Evolutionary conservation across 2,888 invertebrate genomes (phyloP).

Genomic region (Macaria notata): DNA sequence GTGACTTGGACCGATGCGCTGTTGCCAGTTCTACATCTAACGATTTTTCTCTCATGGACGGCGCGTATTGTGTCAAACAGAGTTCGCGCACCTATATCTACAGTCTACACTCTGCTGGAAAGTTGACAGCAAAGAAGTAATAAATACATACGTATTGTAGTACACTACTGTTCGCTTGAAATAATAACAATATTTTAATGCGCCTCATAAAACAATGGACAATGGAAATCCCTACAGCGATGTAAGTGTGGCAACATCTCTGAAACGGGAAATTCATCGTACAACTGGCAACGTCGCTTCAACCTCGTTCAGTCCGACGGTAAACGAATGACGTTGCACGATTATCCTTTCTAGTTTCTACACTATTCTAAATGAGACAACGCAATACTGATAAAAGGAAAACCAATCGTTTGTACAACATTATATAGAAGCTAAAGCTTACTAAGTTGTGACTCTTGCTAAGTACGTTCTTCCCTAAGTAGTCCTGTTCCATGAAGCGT

Average conservation of each 20-base stretch:
- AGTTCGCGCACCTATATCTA: conserved; percentile 14
- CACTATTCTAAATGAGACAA: conserved; percentile 74
- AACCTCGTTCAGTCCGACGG: conserved; percentile 65
- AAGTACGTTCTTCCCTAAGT: conserved; percentile 61
- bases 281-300: conserved; percentile 75
- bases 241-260: conserved; percentile 66
- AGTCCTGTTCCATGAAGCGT: conserved; percentile 38
- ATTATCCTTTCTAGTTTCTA: conserved; percentile 79
- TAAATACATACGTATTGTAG: conserved; percentile 10
- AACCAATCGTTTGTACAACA: conserved; percentile 65
- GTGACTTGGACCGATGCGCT: conserved; percentile 70
- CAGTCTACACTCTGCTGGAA: conserved; percentile 13
- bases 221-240: conserved; percentile 63
- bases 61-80: conserved; percentile 48
- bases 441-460: conserved; percentile 61
- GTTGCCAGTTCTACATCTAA: conserved; percentile 69
- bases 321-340: conserved; percentile 75
- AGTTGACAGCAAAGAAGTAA: conserved; percentile 13
- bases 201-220: conserved; percentile 52
- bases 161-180: conserved; percentile 18
- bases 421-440: conserved; percentile 59
- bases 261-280: conserved; percentile 70
- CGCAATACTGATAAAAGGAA: conserved; percentile 78
- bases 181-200: conserved; percentile 34
- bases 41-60: conserved; percentile 60